These are phyloP conservation scores for Rhynchomys soricoides DNA, from an alignment of 2,113 vertebrate genomes.

Conservation along the genomic window DNA sequence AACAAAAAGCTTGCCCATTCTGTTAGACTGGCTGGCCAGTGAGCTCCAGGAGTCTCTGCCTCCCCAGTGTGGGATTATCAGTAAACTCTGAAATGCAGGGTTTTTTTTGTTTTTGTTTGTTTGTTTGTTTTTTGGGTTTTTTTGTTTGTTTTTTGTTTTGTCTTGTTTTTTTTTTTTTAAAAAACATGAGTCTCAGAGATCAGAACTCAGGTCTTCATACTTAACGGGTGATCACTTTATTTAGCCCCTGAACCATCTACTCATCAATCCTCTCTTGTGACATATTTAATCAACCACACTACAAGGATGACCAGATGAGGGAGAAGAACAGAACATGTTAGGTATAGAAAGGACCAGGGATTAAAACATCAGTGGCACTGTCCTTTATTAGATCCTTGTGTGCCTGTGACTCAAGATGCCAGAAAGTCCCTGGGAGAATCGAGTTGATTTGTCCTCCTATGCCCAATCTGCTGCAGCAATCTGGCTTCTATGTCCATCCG, in stretches of 20 bases:
- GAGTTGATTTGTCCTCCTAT: not conserved
- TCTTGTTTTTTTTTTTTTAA: too few species aligned
- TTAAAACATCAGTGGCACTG: not conserved
- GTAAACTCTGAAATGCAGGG: not conserved
- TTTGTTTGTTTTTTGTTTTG: too few species aligned
- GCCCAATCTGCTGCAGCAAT: accelerated
- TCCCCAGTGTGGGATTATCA: not conserved
- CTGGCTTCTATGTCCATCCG: not conserved
- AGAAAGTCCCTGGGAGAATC: not conserved
- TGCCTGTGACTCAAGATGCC: not conserved
- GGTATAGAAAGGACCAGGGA: not conserved
- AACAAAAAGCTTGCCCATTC: too few species aligned
- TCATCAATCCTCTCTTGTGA: not conserved
- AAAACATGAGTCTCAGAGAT: not conserved
- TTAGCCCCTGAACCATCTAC: not conserved
- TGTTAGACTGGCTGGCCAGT: not conserved
- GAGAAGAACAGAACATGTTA: not conserved
- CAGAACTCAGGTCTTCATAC: not conserved
- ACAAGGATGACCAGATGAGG: not conserved
- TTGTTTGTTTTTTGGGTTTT: too few species aligned
- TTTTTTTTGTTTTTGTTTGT: too few species aligned
- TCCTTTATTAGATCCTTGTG: not conserved
- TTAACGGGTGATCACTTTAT: not conserved
- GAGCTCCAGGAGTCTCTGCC: not conserved
- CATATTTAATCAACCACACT: not conserved